A percentile compares a stretch with the other conserved stretches of the same genome.
Evolutionary conservation across 1,140 invertebrate species (phyloP).

Genomic region (Scaptomyza montana): DNA sequence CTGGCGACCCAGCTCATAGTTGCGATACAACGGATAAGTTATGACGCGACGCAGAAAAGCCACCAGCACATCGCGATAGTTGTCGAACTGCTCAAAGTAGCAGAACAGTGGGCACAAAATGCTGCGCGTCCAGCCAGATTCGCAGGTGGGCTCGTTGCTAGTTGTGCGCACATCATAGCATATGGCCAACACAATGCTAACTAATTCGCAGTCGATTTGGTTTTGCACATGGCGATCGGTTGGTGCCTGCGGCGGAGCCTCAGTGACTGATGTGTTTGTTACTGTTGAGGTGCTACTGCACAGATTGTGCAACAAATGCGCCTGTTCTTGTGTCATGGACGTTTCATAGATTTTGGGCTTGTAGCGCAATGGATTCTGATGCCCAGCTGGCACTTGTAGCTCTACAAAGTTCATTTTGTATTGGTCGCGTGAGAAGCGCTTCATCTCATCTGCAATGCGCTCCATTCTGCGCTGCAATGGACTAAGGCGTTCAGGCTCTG

Average conservation of each 20-base stretch:
- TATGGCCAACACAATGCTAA: constrained; percentile 76
- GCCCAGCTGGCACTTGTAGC: constrained; percentile 77
- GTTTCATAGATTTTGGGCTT: constrained; percentile 68
- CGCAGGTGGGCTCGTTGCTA: constrained; percentile 75
- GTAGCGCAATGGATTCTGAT: constrained; percentile 74
- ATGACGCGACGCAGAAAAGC: constrained; percentile 71
- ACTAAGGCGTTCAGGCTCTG: constrained; percentile 61
- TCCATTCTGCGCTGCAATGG: constrained; percentile 67
- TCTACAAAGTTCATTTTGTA: constrained; percentile 82
- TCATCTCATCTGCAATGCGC: constrained; percentile 68
- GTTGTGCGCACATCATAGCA: constrained; percentile 78
- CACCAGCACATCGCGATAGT: constrained; percentile 68
- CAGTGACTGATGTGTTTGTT: neutral
- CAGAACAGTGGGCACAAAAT: constrained; percentile 68
- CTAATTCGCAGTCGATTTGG: constrained; percentile 73
- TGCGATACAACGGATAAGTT: constrained; percentile 77
- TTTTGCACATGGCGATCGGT: constrained; percentile 45
- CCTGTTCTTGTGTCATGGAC: constrained; percentile 70
- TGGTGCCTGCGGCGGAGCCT: neutral
- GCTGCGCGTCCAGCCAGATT: constrained; percentile 77
- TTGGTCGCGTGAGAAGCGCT: constrained; percentile 74
- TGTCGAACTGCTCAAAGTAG: constrained; percentile 77
- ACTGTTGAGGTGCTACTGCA: constrained; percentile 19
- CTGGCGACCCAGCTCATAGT: constrained; percentile 69
- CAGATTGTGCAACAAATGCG: constrained; percentile 70